Conservation (phyloP, 2,888 invertebrate species). For the Drosophila anomalata region DNA sequence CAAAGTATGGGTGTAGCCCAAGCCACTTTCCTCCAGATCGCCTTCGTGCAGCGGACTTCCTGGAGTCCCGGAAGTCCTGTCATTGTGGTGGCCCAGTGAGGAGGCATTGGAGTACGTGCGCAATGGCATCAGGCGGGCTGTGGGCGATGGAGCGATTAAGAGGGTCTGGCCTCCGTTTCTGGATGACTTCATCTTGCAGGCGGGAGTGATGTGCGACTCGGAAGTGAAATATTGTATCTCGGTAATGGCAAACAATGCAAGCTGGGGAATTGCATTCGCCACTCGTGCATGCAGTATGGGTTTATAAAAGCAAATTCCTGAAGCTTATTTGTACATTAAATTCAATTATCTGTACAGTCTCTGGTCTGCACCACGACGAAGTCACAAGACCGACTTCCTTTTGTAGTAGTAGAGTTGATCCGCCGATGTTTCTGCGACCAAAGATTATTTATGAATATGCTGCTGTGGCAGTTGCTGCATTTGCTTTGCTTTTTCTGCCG, state of each 20-base stretch:
- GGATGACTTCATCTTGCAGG: slow-evolving; percentile 52
- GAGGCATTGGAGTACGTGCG: slow-evolving; percentile 72
- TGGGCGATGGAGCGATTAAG: slow-evolving; percentile 70
- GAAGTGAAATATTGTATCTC: slow-evolving; percentile 45
- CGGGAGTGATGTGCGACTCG: slow-evolving; percentile 28
- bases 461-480: slow-evolving; percentile 22
- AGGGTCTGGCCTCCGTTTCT: slow-evolving; percentile 73
- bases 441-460: slow-evolving; percentile 42
- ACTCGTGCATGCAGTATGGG: slow-evolving; percentile 29
- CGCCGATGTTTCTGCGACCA: slow-evolving; percentile 28
- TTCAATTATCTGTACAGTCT: slow-evolving; percentile 68
- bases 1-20: slow-evolving; percentile 81
- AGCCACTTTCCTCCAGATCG: slow-evolving; percentile 74
- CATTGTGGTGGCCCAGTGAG: slow-evolving; percentile 61
- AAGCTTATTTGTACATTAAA: slow-evolving; percentile 65
- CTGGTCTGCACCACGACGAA: slow-evolving; percentile 59
- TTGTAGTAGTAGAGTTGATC: slow-evolving; percentile 32
- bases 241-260: slow-evolving; percentile 28
- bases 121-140: slow-evolving; percentile 53
- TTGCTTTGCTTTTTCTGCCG: slow-evolving; percentile 7
- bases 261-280: slow-evolving; percentile 27
- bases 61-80: slow-evolving; percentile 32
- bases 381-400: slow-evolving; percentile 74
- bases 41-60: slow-evolving; percentile 41
- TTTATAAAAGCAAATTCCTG: slow-evolving; percentile 64